Percentiles rank a stretch among this genome's conserved stretches.
Conservation (phyloP, 2,113 vertebrate species). For the Nycticryphes semicollaris region DNA sequence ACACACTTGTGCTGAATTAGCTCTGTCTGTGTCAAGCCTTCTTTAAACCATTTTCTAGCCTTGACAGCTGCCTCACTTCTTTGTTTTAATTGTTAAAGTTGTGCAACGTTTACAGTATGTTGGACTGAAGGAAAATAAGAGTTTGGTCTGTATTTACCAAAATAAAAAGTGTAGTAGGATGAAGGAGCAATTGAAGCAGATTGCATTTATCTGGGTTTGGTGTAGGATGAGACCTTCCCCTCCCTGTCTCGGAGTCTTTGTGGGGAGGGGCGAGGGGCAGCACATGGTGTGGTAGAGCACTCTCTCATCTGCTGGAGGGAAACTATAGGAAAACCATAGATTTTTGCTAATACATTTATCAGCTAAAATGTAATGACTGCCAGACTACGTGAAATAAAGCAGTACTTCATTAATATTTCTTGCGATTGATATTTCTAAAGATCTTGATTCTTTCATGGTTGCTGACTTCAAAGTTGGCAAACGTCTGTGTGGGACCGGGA, state of each 20-base stretch:
- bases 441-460: background rate
- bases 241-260: background rate
- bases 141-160: background rate
- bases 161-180: background rate
- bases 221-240: background rate
- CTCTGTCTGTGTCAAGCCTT: background rate
- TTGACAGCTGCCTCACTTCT: background rate
- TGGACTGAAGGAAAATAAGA: background rate
- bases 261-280: accelerated
- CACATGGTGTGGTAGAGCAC: background rate
- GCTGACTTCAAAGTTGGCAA: background rate
- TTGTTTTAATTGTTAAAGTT: background rate
- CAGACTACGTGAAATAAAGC: background rate
- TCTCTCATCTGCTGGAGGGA: background rate
- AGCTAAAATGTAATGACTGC: background rate
- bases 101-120: background rate
- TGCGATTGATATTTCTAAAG: background rate
- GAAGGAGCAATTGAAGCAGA: background rate
- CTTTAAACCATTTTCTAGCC: background rate
- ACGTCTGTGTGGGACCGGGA: background rate
- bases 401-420: background rate
- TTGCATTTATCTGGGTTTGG: background rate
- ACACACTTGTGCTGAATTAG: background rate
- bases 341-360: background rate
- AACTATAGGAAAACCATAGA: background rate